A percentile compares a stretch with the other conserved stretches of the same genome.
Conservation (phyloP, 2,797 vertebrate species). For the Tachyglossus aculeatus region DNA sequence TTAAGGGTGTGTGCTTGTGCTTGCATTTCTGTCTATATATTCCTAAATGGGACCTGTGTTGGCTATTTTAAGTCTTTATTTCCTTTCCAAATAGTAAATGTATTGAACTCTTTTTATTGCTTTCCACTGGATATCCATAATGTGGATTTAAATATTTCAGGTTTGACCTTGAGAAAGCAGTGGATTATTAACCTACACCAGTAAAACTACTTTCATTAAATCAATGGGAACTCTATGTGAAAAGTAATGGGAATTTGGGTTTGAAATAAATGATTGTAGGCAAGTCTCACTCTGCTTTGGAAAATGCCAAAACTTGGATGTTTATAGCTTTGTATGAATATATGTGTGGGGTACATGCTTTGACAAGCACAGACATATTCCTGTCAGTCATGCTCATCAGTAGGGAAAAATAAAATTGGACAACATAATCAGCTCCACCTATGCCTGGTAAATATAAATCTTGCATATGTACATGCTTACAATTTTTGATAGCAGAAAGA, state of each 20-base stretch:
- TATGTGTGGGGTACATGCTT: background rate
- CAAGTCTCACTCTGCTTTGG: too few species aligned
- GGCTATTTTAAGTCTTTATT: too few species aligned
- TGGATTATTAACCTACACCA: too few species aligned
- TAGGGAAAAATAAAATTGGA: background rate
- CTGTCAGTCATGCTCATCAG: background rate
- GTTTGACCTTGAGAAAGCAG: background rate
- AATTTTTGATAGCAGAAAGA: slow-evolving; percentile 3
- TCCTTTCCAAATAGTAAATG: background rate
- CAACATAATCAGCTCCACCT: background rate
- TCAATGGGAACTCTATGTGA: too few species aligned
- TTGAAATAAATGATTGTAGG: too few species aligned
- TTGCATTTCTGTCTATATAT: background rate
- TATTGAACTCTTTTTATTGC: background rate
- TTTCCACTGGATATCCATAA: background rate
- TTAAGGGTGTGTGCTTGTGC: background rate
- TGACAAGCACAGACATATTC: background rate
- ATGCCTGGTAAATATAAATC: slow-evolving; percentile 13
- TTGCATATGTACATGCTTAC: background rate
- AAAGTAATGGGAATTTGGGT: too few species aligned
- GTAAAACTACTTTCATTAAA: too few species aligned
- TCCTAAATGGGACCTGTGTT: too few species aligned
- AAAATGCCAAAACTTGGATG: too few species aligned
- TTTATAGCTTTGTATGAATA: too few species aligned
- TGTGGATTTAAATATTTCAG: background rate